phyloP scores from a whole-genome alignment of 2,888 invertebrate genomes.

The Lepetodrilus schrolli region DNA sequence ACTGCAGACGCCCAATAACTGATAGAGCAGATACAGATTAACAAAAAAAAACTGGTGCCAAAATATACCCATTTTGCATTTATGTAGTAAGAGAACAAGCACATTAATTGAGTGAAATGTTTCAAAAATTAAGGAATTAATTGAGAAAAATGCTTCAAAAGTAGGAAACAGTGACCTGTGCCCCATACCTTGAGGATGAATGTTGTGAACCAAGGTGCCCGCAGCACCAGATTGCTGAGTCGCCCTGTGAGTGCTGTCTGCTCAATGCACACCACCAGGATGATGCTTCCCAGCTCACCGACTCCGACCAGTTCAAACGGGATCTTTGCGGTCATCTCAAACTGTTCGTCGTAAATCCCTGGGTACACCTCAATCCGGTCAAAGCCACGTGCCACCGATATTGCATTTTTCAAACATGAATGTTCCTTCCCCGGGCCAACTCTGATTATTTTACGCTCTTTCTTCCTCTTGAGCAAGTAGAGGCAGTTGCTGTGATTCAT shows the following conservation, averaged over 20 bases:
- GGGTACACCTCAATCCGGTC: constrained; percentile 67
- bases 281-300: constrained; percentile 66
- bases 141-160: no score
- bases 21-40: no score
- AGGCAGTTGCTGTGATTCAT: constrained; percentile 51
- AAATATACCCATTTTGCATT: no score
- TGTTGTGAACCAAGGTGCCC: constrained; percentile 71
- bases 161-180: no score
- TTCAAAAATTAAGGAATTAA: no score
- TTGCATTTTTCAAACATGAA: constrained; percentile 61
- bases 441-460: constrained; percentile 56
- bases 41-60: no score
- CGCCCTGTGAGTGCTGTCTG: constrained; percentile 64
- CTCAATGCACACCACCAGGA: constrained; percentile 67
- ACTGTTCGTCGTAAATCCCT: constrained; percentile 72
- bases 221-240: constrained; percentile 67
- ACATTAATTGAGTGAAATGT: no score
- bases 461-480: constrained; percentile 54
- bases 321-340: constrained; percentile 69
- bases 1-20: no score
- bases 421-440: constrained; percentile 64
- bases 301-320: constrained; percentile 69
- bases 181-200: constrained; percentile 68
- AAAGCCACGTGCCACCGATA: constrained; percentile 64
- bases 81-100: no score